Base-by-base conservation (phyloP, 2,797 vertebrate species). In the Hybognathus amarus region DNA sequence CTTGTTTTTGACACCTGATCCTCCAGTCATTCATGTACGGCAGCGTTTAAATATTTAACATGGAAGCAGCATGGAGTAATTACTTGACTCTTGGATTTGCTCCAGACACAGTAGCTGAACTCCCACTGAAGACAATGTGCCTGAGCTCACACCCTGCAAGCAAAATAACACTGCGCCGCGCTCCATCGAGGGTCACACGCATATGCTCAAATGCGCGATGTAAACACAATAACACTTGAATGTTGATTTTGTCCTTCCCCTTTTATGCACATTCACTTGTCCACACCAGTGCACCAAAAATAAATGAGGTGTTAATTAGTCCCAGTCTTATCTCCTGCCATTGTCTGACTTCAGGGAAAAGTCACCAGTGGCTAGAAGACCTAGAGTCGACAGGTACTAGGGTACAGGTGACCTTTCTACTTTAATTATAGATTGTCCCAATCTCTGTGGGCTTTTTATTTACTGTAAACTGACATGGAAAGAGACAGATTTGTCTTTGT, bases 21-120 rank as follows among this genome's bases (percentile, higher is more conserved):
- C 91, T 79, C 2, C 4, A 63, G 85, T 87, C 87, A 87, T 91
- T 94, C 89, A 89, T 89, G 90, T 92, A 91, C 67, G 80, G 89
- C 91, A 82, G 90, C 47, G 87, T 89, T 94, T 95, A 94, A 95
- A 95, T 95, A 94, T 95, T 96, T 95, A 90, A 94, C 92, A 93
- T 73, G 89, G 91, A 91, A 86, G 90, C 78, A 88, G 87, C 87
- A 92, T 92, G 91, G 83, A 90, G 91, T 93, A 92, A 94, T 95
- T 92, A 92, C 93, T 91, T 89, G 91, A 92, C 91, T 92, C 88
- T 88, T 93, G 93, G 93, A 92, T 85, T 86, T 91, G 82, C 87
- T 93, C 90, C 93, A 93, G 90, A 83, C 66, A 80, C 87, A 89
- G 94, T 88, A 89, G 90, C 93, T 90, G 91, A 85, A 86, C 85